A percentile compares a stretch with the other conserved stretches of the same genome.
phyloP scores from a whole-genome alignment of 2,888 invertebrate species.

The Coleophora deauratella region DNA sequence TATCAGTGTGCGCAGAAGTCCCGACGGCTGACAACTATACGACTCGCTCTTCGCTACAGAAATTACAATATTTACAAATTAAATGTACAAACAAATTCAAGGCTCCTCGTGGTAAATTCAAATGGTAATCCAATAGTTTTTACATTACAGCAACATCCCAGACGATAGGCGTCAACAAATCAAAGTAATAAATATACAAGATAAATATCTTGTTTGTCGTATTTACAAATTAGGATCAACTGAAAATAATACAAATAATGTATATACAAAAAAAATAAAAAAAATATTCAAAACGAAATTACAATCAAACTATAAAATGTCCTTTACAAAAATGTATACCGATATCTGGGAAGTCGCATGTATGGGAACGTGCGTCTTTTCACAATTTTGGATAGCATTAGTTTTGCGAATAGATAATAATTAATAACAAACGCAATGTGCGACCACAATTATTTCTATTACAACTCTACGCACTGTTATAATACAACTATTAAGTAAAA shows the following conservation, averaged over 20 bases:
- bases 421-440: slow-evolving; percentile 45
- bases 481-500: slow-evolving; percentile 64
- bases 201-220: slow-evolving; percentile 9
- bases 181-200: slow-evolving; percentile 3
- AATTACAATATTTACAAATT: slow-evolving; percentile 66
- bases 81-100: slow-evolving; percentile 55
- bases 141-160: slow-evolving; percentile 38
- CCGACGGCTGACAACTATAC: slow-evolving; percentile 48
- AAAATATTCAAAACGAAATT: slow-evolving; percentile 28
- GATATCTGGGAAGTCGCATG: slow-evolving; percentile 35
- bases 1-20: slow-evolving; percentile 65
- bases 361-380: slow-evolving; percentile 24
- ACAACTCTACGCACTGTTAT: slow-evolving; percentile 54
- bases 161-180: slow-evolving; percentile 2
- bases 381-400: slow-evolving; percentile 48
- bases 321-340: slow-evolving; percentile 12
- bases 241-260: slow-evolving; percentile 39
- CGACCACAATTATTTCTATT: slow-evolving; percentile 42
- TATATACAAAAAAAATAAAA: slow-evolving; percentile 43
- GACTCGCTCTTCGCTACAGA: slow-evolving; percentile 60
- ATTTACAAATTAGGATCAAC: slow-evolving; percentile 31
- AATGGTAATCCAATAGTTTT: slow-evolving; percentile 40
- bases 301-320: slow-evolving; percentile 17
- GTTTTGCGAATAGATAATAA: slow-evolving; percentile 23
- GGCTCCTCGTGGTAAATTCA: slow-evolving; percentile 52